Conservation (phyloP, 92 coral and sea anemone genomes). For the Phenganax subtilis region DNA sequence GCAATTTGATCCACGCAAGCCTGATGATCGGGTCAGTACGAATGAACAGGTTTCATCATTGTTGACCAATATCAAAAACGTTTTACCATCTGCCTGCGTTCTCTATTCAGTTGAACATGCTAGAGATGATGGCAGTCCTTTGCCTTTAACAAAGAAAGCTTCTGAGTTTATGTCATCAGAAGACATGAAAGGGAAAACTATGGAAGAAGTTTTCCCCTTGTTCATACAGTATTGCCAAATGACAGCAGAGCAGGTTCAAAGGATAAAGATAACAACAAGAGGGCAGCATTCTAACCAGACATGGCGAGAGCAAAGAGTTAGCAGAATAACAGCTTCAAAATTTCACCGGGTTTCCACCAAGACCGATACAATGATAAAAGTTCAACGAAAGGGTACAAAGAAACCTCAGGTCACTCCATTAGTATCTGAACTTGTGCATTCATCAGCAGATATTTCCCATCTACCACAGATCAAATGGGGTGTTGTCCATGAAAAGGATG, state of each 20-base stretch:
- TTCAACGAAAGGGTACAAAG: too few relatives aligned
- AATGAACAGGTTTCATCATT: conserved; percentile 33
- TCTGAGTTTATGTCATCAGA: not conserved
- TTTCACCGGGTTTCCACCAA: too few relatives aligned
- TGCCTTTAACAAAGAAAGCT: not conserved
- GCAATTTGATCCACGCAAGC: not conserved
- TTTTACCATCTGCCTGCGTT: conserved; percentile 43
- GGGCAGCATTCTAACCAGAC: conserved; percentile 25
- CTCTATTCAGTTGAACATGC: conserved; percentile 40
- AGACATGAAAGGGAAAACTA: not conserved
- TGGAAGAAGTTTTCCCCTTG: conserved; percentile 6
- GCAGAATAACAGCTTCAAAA: conserved; percentile 28
- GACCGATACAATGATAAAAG: too few relatives aligned
- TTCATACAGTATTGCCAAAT: conserved; percentile 25
- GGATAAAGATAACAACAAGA: conserved; percentile 7
- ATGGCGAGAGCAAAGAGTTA: conserved; percentile 23
- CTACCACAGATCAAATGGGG: too few relatives aligned
- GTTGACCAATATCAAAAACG: conserved; percentile 24
- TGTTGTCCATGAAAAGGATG: conserved; percentile 32
- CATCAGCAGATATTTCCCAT: too few relatives aligned
- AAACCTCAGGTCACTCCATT: too few relatives aligned
- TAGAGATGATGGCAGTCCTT: not conserved
- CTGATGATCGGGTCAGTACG: not conserved
- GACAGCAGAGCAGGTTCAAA: conserved; percentile 7
- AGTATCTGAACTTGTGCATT: too few relatives aligned